Evolutionary conservation across 2,888 invertebrate genomes (phyloP).

Genomic region (Pseudococcus jackbeardsleyi): DNA sequence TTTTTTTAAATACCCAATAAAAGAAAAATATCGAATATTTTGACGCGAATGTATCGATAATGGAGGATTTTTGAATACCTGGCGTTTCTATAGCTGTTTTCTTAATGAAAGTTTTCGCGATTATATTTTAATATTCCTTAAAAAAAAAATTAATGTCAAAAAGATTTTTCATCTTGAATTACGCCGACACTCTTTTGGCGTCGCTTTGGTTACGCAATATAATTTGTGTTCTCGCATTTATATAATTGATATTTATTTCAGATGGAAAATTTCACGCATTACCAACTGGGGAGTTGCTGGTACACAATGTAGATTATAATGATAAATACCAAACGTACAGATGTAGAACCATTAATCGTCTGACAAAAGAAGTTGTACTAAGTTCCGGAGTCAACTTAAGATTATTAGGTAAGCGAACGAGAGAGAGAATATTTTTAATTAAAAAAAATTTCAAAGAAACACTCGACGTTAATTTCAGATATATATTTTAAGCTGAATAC

Average conservation of each 20-base stretch:
- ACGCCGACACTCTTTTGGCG: slow-evolving; percentile 28
- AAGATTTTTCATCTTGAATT: slow-evolving; percentile 33
- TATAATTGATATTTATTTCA: slow-evolving; percentile 70
- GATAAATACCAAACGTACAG: slow-evolving; percentile 81
- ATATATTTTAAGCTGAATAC: neutral
- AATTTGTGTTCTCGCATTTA: slow-evolving; percentile 34
- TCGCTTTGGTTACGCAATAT: slow-evolving; percentile 34
- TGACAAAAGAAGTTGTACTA: slow-evolving; percentile 80
- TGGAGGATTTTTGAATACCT: neutral
- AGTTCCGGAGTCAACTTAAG: slow-evolving; percentile 79
- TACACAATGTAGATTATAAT: slow-evolving; percentile 81
- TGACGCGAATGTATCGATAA: neutral
- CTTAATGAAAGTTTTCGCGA: neutral
- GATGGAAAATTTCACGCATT: slow-evolving; percentile 83
- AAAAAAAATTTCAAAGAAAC: slow-evolving; percentile 25
- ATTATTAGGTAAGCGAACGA: slow-evolving; percentile 77
- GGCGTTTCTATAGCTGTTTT: neutral
- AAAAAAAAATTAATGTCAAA: slow-evolving; percentile 4
- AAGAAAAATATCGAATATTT: neutral
- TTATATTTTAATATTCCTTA: neutral
- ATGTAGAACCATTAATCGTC: slow-evolving; percentile 81
- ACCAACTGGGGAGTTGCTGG: slow-evolving; percentile 80
- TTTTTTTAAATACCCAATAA: neutral
- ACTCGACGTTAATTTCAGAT: slow-evolving; percentile 13
- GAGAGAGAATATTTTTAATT: slow-evolving; percentile 68